Conservation (phyloP, 2,113 vertebrate genomes). For the Cygnus atratus region DNA sequence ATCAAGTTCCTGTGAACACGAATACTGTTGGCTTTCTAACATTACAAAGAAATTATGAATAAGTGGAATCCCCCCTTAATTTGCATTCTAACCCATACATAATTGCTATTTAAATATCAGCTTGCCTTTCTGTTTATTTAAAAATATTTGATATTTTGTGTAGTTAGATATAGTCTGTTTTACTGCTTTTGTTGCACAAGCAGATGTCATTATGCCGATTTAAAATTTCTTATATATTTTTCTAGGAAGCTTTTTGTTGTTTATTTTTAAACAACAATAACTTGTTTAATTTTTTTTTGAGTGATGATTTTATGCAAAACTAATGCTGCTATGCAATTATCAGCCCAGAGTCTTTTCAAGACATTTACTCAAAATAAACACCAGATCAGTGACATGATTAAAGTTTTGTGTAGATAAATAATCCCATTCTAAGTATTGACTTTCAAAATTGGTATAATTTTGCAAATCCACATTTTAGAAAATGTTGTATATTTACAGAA, state of each 20-base stretch:
- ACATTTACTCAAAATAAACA: neutral
- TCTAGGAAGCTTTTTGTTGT: neutral
- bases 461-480: neutral
- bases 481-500: neutral
- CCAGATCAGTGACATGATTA: neutral
- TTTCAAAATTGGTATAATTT: neutral
- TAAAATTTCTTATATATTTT: neutral
- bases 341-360: neutral
- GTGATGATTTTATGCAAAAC: neutral
- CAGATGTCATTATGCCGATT: neutral
- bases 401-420: neutral
- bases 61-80: neutral
- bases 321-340: conserved; percentile 1
- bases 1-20: neutral
- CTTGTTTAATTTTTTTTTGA: neutral
- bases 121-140: neutral
- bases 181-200: conserved; percentile 1
- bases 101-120: neutral
- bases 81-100: neutral
- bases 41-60: neutral
- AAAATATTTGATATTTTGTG: neutral
- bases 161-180: neutral
- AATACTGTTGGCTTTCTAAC: neutral
- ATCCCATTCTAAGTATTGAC: neutral
- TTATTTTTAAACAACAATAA: neutral